Conservation (phyloP, 2,888 invertebrate species). For the Automeris io region DNA sequence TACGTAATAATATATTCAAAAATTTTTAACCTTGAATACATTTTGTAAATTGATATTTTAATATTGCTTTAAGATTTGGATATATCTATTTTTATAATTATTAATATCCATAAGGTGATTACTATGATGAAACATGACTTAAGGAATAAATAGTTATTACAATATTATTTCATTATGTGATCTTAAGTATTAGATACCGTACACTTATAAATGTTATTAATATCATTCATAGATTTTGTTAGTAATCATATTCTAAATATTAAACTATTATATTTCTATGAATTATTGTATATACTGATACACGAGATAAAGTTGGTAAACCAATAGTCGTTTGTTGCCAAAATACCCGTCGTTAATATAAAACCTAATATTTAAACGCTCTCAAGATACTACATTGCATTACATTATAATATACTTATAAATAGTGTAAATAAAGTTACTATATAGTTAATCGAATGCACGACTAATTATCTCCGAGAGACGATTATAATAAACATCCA, state of each 20-base stretch:
- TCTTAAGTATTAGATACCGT: too few relatives aligned
- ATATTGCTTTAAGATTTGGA: conserved; percentile 62
- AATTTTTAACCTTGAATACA: conserved; percentile 32
- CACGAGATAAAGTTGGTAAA: too few relatives aligned
- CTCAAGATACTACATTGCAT: conserved; percentile 64
- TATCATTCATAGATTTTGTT: too few relatives aligned
- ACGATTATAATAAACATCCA: conserved; percentile 49
- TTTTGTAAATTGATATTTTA: conserved; percentile 50
- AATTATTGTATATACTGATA: too few relatives aligned
- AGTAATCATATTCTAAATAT: too few relatives aligned
- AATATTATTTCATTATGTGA: too few relatives aligned
- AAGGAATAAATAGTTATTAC: too few relatives aligned
- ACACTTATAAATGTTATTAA: too few relatives aligned
- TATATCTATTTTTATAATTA: conserved; percentile 30
- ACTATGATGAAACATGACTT: too few relatives aligned
- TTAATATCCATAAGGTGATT: conserved; percentile 3
- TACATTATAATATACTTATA: conserved; percentile 50
- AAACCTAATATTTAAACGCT: conserved; percentile 57
- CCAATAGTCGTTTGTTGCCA: conserved; percentile 45
- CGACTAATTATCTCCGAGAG: conserved; percentile 51
- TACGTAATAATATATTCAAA: conserved; percentile 19
- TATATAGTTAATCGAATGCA: conserved; percentile 59
- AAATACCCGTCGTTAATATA: conserved; percentile 40
- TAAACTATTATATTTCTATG: too few relatives aligned
- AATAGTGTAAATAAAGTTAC: conserved; percentile 72